These are phyloP conservation scores for Drosophila fuyamai DNA, from an alignment of 1,140 invertebrate species.

Conservation along the genomic window DNA sequence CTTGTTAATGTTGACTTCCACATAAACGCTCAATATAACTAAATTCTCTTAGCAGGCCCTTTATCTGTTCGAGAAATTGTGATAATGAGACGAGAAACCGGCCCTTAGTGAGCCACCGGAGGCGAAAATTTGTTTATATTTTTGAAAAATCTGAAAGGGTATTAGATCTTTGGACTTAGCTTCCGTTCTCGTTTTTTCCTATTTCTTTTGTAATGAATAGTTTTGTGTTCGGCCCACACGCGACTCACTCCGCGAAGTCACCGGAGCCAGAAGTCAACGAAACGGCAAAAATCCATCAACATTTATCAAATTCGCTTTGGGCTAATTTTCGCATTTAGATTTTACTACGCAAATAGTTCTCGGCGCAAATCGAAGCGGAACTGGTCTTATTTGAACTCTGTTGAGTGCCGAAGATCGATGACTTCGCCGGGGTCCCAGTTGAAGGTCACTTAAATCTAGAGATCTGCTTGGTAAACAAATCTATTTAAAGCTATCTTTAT, in stretches of 20 bases:
- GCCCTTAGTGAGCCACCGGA: no score
- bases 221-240: slow-evolving; percentile 64
- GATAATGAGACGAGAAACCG: no score
- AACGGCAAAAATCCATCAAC: slow-evolving; percentile 49
- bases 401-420: slow-evolving; percentile 12
- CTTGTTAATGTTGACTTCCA: no score
- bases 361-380: slow-evolving; percentile 23
- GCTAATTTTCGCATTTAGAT: slow-evolving; percentile 23
- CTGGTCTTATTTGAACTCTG: slow-evolving; percentile 21
- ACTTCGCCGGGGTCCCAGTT: slow-evolving; percentile 12
- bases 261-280: slow-evolving; percentile 36
- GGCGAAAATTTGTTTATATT: no score
- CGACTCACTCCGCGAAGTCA: slow-evolving; percentile 25
- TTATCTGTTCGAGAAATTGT: no score
- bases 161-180: no score
- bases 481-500: background rate
- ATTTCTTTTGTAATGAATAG: slow-evolving; percentile 50
- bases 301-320: slow-evolving; percentile 27
- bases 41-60: no score
- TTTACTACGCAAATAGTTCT: slow-evolving; percentile 36
- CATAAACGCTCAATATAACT: no score
- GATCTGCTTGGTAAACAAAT: slow-evolving; percentile 13
- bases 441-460: slow-evolving; percentile 9
- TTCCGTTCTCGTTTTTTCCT: slow-evolving; percentile 18
- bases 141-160: no score